Evolutionary conservation across 2,113 vertebrate species (phyloP).

Genomic region (Myotis lucifugus): DNA sequence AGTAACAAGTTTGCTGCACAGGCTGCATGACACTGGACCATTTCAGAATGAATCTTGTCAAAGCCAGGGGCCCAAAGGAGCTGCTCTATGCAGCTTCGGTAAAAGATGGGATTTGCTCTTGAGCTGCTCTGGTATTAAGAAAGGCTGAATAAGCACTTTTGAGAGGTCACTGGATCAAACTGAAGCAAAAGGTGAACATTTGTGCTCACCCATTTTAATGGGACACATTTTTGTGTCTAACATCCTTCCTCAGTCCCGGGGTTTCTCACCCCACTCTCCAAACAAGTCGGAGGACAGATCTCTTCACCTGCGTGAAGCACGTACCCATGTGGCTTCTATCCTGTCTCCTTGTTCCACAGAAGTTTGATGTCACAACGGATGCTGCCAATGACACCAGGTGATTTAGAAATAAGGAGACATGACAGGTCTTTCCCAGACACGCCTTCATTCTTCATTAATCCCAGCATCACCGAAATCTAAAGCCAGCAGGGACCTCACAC

Average conservation of each 20-base stretch:
- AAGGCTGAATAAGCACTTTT: constrained; percentile 58
- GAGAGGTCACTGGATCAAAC: background rate
- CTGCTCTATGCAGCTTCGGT: background rate
- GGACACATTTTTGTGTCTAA: background rate
- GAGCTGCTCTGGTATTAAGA: constrained; percentile 35
- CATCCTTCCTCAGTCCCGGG: background rate
- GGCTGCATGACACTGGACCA: constrained; percentile 23
- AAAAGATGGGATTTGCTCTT: constrained; percentile 44
- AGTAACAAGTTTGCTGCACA: constrained; percentile 74
- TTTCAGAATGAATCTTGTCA: constrained; percentile 73
- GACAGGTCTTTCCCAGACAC: background rate
- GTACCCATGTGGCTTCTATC: background rate
- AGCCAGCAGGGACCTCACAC: background rate
- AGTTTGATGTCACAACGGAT: background rate
- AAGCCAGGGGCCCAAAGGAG: constrained; percentile 64
- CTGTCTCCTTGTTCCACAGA: background rate
- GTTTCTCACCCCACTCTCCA: background rate
- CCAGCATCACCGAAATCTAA: constrained; percentile 5
- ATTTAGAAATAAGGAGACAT: background rate
- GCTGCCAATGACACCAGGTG: background rate
- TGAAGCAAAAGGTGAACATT: constrained; percentile 23
- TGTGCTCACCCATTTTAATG: background rate
- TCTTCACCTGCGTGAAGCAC: background rate
- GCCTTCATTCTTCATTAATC: background rate
- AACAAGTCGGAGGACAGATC: background rate